These are phyloP conservation scores for Lepilemur ruficaudatus DNA, from an alignment of 2,797 vertebrate species.

Conservation along the genomic window DNA sequence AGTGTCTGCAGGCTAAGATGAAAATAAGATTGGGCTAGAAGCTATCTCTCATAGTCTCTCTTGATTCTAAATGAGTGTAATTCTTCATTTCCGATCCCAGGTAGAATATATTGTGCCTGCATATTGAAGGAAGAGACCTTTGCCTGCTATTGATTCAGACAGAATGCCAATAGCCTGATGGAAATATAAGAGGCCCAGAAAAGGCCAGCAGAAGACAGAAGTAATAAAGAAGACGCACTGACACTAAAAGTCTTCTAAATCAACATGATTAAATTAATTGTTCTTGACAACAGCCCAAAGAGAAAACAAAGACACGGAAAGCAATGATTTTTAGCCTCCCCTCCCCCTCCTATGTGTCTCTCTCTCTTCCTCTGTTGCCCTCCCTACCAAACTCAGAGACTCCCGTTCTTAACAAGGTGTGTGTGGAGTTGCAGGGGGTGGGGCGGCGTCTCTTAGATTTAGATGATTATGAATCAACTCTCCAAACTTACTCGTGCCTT, in stretches of 20 bases:
- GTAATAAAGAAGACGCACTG: conserved; percentile 28
- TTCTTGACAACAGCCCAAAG: conserved; percentile 3
- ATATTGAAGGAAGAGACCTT: neutral
- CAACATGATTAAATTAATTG: conserved; percentile 1
- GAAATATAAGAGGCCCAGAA: conserved; percentile 29
- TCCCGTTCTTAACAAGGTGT: neutral
- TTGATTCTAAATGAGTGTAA: neutral
- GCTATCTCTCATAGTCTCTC: neutral
- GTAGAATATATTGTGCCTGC: neutral
- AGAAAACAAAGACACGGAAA: neutral
- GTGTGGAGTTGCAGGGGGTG: no score
- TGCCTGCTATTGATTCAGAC: conserved; percentile 28
- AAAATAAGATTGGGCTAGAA: neutral
- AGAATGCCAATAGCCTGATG: conserved; percentile 47
- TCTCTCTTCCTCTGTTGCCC: neutral
- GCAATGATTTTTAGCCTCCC: neutral
- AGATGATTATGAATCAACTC: neutral
- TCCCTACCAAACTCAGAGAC: neutral
- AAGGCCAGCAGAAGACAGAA: conserved; percentile 22
- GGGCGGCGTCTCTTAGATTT: neutral
- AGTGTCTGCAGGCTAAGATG: neutral
- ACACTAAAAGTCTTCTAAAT: conserved; percentile 53
- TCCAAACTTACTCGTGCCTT: neutral
- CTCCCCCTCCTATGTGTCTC: neutral
- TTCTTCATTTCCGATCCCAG: conserved; percentile 20